These are phyloP conservation scores for Catharus ustulatus DNA, from an alignment of 2,797 vertebrate genomes.

Conservation along the genomic window DNA sequence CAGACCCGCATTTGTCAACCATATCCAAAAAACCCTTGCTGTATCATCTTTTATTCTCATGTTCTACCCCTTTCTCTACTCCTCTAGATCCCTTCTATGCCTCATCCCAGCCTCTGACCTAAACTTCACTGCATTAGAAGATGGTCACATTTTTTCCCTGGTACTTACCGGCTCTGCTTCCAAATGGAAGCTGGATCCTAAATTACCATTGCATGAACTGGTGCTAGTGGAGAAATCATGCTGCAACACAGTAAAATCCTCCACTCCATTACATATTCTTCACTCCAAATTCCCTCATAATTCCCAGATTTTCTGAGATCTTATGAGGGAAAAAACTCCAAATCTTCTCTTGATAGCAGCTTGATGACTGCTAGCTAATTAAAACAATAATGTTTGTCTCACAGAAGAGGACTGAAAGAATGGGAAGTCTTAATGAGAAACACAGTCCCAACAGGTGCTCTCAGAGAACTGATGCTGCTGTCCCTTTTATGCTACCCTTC, in stretches of 20 bases:
- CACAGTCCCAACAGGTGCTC: not conserved
- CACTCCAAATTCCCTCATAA: not conserved
- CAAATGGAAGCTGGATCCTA: not conserved
- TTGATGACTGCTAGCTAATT: not conserved
- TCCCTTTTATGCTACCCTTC: not conserved
- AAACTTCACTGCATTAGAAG: not conserved
- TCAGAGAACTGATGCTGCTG: not conserved
- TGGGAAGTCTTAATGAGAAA: not conserved
- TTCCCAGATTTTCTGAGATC: not conserved
- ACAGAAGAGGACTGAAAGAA: not conserved
- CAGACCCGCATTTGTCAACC: not conserved
- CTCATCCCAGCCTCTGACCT: not conserved
- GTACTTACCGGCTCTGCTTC: not conserved
- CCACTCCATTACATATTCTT: not conserved
- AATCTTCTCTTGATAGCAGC: not conserved
- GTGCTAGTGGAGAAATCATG: not conserved
- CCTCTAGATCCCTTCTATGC: not conserved
- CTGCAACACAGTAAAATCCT: not conserved
- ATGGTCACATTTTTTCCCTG: not conserved
- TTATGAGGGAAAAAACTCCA: not conserved
- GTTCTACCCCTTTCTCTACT: not conserved
- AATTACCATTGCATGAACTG: not conserved
- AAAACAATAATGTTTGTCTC: not conserved
- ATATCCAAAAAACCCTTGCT: fast-evolving
- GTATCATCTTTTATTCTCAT: not conserved